Conservation (phyloP, 1,140 invertebrate genomes). For the Drosophila kohkoa region DNA sequence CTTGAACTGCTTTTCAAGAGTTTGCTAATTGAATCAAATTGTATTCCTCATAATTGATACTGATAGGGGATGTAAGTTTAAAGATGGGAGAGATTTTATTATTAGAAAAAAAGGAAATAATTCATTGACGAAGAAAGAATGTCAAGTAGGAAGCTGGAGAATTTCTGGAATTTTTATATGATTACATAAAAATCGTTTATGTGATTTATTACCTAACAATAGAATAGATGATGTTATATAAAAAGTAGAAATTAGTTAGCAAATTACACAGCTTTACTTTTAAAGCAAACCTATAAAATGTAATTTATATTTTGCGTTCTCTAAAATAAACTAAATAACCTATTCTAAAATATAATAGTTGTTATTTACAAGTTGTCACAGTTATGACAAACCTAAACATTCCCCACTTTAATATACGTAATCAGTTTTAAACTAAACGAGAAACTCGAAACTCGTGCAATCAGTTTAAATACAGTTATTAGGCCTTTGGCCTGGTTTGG, state of each 20-base stretch:
- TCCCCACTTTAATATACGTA: background rate
- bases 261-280: too few relatives aligned
- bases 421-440: background rate
- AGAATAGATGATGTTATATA: too few relatives aligned
- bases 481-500: conserved; percentile 8
- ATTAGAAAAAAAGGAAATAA: background rate
- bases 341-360: too few relatives aligned
- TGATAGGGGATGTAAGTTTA: background rate
- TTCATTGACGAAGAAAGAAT: too few relatives aligned
- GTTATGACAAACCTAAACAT: background rate
- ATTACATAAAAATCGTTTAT: too few relatives aligned
- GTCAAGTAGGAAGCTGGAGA: too few relatives aligned
- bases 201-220: too few relatives aligned
- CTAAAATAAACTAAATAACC: background rate
- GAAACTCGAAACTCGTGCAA: background rate
- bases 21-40: background rate
- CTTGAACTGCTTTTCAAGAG: background rate
- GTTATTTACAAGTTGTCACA: too few relatives aligned
- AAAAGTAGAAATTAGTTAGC: too few relatives aligned
- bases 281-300: too few relatives aligned
- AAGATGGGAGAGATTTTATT: background rate
- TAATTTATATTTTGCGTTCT: background rate
- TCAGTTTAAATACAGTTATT: conserved; percentile 7
- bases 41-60: background rate
- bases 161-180: too few relatives aligned